Conservation (phyloP, 2,888 invertebrate genomes). For the Isoperla grammatica region DNA sequence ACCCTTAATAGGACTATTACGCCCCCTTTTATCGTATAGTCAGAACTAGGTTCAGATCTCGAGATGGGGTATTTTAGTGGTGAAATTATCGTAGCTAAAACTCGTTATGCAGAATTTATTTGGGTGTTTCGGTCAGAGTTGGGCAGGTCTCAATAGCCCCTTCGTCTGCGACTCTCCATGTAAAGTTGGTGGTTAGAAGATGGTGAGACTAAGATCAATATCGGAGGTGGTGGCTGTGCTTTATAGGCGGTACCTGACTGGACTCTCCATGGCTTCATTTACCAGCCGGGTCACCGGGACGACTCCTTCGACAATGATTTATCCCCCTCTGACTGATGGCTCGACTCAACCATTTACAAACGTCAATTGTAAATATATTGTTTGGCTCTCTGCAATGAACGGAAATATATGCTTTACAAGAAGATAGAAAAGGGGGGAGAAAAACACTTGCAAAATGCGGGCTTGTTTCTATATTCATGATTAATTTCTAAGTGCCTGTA, state of each 20-base stretch:
- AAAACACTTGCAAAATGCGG: too few relatives aligned
- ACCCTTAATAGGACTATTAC: too few relatives aligned
- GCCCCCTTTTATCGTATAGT: not conserved
- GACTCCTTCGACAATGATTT: slow-evolving; percentile 19
- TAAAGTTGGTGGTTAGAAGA: slow-evolving; percentile 11
- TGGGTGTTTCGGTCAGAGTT: slow-evolving; percentile 3
- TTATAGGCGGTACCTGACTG: slow-evolving; percentile 18
- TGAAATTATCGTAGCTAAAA: slow-evolving; percentile 5
- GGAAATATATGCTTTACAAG: too few relatives aligned
- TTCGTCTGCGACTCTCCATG: slow-evolving; percentile 1
- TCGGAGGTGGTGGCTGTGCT: slow-evolving; percentile 7
- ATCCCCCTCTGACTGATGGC: not conserved
- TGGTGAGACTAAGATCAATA: slow-evolving; percentile 6
- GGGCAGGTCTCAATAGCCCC: not conserved
- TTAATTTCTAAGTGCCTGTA: too few relatives aligned
- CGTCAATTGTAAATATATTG: too few relatives aligned
- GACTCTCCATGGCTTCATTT: slow-evolving; percentile 23
- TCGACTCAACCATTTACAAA: too few relatives aligned
- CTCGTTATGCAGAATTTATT: slow-evolving; percentile 13
- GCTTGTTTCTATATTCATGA: too few relatives aligned
- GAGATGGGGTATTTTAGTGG: slow-evolving; percentile 12
- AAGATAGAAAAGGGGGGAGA: too few relatives aligned
- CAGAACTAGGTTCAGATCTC: slow-evolving; percentile 5
- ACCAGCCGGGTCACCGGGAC: slow-evolving; percentile 17
- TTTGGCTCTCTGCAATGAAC: too few relatives aligned